Percentiles rank a stretch among this genome's conserved stretches.
These are phyloP conservation scores for Eilema depressum DNA, from an alignment of 2,888 invertebrate species.

Conservation along the genomic window DNA sequence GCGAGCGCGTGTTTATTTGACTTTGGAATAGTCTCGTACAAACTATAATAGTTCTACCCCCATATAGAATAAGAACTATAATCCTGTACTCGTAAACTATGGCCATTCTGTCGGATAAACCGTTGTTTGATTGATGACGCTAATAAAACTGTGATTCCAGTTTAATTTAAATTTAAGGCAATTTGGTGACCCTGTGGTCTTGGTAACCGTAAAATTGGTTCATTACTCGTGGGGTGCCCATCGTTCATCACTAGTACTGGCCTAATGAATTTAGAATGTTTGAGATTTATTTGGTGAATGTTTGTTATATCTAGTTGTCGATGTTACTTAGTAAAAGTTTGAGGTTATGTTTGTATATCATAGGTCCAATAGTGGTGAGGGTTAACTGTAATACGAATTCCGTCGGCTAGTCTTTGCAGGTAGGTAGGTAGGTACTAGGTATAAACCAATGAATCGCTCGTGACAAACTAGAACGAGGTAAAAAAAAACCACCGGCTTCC, in stretches of 20 bases:
- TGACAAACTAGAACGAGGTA: no score
- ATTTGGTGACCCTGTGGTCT: conserved; percentile 78
- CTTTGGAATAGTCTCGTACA: conserved; percentile 72
- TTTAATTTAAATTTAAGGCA: conserved; percentile 87
- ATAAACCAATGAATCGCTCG: no score
- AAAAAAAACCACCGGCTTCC: no score
- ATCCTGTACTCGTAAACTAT: conserved; percentile 56
- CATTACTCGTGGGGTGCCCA: conserved; percentile 70
- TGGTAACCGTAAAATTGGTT: conserved; percentile 82
- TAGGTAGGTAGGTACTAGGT: no score
- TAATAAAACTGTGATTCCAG: conserved; percentile 86
- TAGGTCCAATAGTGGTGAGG: no score
- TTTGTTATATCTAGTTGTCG: background rate
- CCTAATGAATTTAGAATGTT: conserved; percentile 47
- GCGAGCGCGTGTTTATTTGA: conserved; percentile 83
- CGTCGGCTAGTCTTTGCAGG: no score
- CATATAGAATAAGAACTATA: conserved; percentile 65
- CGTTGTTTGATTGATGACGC: conserved; percentile 85
- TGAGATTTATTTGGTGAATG: conserved; percentile 28
- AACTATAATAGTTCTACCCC: conserved; percentile 59
- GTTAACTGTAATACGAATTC: no score
- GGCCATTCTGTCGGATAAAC: conserved; percentile 67
- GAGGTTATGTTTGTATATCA: no score
- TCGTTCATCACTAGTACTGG: conserved; percentile 67
- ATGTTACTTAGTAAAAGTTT: background rate